phyloP scores from a whole-genome alignment of 2,888 invertebrate species.

The Melanchra persicariae region DNA sequence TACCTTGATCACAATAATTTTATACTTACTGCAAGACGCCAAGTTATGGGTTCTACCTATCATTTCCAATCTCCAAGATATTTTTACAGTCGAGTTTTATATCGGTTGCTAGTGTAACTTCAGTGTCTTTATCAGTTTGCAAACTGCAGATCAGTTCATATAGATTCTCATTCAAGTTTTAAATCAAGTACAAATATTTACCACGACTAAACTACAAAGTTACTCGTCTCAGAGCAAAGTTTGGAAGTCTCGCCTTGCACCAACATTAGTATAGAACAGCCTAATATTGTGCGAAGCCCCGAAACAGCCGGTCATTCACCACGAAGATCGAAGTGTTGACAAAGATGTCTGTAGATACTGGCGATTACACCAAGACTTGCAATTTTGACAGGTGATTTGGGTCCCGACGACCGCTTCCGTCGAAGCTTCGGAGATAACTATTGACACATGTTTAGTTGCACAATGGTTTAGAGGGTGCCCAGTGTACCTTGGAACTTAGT shows the following conservation, averaged over 20 bases:
- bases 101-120: background rate
- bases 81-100: background rate
- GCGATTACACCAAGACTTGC: slow-evolving; percentile 82
- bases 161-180: background rate
- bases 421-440: slow-evolving; percentile 75
- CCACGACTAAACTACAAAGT: slow-evolving; percentile 39
- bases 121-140: background rate
- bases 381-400: slow-evolving; percentile 89
- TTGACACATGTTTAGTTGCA: slow-evolving; percentile 76
- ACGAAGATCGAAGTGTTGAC: slow-evolving; percentile 82
- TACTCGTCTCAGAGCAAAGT: slow-evolving; percentile 45
- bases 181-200: slow-evolving; percentile 35
- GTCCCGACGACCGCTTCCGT: slow-evolving; percentile 85
- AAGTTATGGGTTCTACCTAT: background rate
- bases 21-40: background rate
- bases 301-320: slow-evolving; percentile 78
- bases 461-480: slow-evolving; percentile 57
- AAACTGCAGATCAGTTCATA: too few species aligned
- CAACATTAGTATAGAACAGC: slow-evolving; percentile 39
- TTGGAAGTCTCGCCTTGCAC: slow-evolving; percentile 53
- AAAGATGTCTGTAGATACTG: slow-evolving; percentile 86
- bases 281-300: slow-evolving; percentile 66
- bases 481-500: slow-evolving; percentile 46
- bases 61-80: background rate
- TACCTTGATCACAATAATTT: background rate